phyloP scores from a whole-genome alignment of 1,140 invertebrate species.

The Bombus confusus region DNA sequence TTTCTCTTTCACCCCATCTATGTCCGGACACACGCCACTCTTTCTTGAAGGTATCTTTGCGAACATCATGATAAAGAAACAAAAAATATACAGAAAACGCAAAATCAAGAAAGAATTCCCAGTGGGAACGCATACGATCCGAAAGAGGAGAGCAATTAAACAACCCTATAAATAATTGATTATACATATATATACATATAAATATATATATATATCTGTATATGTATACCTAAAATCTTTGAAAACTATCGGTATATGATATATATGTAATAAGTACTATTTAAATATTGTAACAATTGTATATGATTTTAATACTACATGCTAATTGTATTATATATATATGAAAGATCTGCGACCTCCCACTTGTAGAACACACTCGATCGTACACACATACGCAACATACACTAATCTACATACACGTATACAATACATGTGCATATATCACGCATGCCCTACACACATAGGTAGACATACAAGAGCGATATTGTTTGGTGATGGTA shows the following conservation, averaged over 20 bases:
- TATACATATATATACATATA: conserved; percentile 73
- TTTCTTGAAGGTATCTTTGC: neutral
- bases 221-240: conserved; percentile 74
- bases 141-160: conserved; percentile 70
- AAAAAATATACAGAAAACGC: neutral
- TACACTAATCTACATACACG: conserved; percentile 24
- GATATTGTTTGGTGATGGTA: neutral
- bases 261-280: conserved; percentile 83
- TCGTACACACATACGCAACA: conserved; percentile 54
- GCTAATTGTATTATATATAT: conserved; percentile 83
- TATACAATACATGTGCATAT: conserved; percentile 5
- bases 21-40: neutral
- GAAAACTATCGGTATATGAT: conserved; percentile 79
- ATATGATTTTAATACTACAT: conserved; percentile 83
- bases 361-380: conserved; percentile 78
- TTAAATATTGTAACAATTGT: conserved; percentile 84
- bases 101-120: conserved; percentile 9
- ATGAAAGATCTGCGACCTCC: conserved; percentile 82
- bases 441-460: no score
- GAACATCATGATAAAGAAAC: neutral
- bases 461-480: neutral
- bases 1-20: conserved; percentile 26
- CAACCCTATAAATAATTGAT: conserved; percentile 80
- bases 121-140: conserved; percentile 30
- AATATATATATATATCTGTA: conserved; percentile 71